Base-by-base conservation (phyloP, 2,888 invertebrate genomes). In the Drosophila parthenogenetica region DNA sequence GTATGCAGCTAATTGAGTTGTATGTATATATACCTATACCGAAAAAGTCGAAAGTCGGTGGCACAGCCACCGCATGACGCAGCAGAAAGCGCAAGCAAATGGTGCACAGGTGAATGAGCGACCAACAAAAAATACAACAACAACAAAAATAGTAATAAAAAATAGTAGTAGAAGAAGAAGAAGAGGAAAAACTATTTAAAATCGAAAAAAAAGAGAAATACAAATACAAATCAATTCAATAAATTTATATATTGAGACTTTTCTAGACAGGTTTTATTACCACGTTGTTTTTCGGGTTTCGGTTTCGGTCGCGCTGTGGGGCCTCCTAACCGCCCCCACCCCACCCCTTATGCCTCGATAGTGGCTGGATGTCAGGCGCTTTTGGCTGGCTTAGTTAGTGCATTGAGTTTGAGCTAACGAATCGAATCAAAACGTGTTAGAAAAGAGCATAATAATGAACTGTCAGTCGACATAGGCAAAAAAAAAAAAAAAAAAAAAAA, bases 1-100 rank as follows among this genome's bases (percentile, higher is more conserved):
- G 59, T 60, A 45, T 69, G 49, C 79, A 69, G 86, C 88, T 82
- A 82, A 82, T 82, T 82, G 88, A 82, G 81, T 87, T 87, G 81
- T 81, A 74, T 72, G 53, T 46, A 40, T n/a, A 8, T n/a, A 32
- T 48, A 16, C 25, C 10, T 25, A 22, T 19, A 50, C 3, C 7
- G 8, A 29, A 29, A 22, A 32, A 35, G 40, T 42, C 53, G 54
- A 65, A 55, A 65, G 61, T 57, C 43, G 54, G 69, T 58, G 69
- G 62, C 75, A 62, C 39, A 39, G 62, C 61, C 59, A 43, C 85
- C 81, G 67, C 77, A 81, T 83, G 87, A 84, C 78, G 73, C 78
- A 61, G 78, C 63, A 43, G 63, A 68, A 59, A 60, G 69, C 77
- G 77, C 77, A 75, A 66, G 55, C 63, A 59, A 58, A 50, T 42